phyloP scores from a whole-genome alignment of 2,797 vertebrate genomes.

The Scolopax rusticola region DNA sequence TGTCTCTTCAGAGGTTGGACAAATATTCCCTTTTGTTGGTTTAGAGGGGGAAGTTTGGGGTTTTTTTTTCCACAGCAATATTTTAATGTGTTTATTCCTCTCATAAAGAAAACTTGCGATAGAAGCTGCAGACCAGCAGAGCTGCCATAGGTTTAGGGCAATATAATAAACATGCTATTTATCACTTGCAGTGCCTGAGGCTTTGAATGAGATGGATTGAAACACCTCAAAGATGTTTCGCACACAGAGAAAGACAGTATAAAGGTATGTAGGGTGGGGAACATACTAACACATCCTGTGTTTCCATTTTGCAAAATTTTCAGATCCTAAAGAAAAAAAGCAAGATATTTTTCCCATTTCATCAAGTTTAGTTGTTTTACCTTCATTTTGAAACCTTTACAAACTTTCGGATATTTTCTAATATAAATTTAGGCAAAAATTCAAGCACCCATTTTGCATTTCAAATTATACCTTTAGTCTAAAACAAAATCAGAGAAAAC shows the following conservation, averaged over 20 bases:
- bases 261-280: not conserved
- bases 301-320: not conserved
- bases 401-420: slow-evolving; percentile 22
- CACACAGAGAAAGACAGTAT: not conserved
- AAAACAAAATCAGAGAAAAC: slow-evolving; percentile 28
- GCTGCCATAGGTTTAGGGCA: not conserved
- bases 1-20: not conserved
- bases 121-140: not conserved
- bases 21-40: not conserved
- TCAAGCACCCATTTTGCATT: slow-evolving; percentile 49
- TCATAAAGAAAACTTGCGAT: not conserved
- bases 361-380: slow-evolving; percentile 42
- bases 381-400: slow-evolving; percentile 50
- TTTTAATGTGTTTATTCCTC: not conserved
- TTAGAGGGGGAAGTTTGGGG: not conserved
- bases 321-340: not conserved
- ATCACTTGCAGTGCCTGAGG: not conserved
- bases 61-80: not conserved
- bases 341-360: not conserved
- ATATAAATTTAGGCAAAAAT: slow-evolving; percentile 42
- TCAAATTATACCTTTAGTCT: slow-evolving; percentile 49
- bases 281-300: not conserved
- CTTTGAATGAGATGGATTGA: not conserved
- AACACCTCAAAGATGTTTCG: not conserved
- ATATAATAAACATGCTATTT: not conserved